phyloP scores from a whole-genome alignment of 2,113 vertebrate genomes.

The Neodontobutis hainanensis region DNA sequence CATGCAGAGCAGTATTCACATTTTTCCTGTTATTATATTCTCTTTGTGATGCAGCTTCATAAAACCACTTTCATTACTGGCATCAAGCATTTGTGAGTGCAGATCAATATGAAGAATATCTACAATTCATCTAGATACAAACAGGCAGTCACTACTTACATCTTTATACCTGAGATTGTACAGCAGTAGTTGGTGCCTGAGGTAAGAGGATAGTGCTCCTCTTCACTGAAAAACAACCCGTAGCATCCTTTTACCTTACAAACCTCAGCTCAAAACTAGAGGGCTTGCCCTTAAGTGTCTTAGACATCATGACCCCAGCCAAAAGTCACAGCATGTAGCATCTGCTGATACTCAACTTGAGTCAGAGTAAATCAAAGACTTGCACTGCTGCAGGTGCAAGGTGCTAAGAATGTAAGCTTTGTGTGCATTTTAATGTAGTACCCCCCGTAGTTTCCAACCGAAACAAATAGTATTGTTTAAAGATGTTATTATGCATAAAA shows the following conservation, averaged over 20 bases:
- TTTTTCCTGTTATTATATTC: constrained; percentile 9
- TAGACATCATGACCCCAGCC: constrained; percentile 9
- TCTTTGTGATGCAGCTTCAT: constrained; percentile 30
- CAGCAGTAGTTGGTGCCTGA: background rate
- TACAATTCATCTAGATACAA: constrained; percentile 17
- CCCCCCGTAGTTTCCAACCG: too few species aligned
- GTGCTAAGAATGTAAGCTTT: constrained; percentile 8
- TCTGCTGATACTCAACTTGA: constrained; percentile 13
- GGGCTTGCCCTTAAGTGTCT: constrained; percentile 8
- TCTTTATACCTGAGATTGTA: background rate
- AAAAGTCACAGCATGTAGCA: constrained; percentile 32
- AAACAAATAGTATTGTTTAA: background rate
- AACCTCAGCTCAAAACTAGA: constrained; percentile 8
- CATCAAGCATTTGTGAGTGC: constrained; percentile 20
- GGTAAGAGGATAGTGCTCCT: background rate
- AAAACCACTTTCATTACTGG: constrained; percentile 34
- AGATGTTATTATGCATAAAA: background rate
- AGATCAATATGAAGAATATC: constrained; percentile 41
- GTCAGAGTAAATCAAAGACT: constrained; percentile 6
- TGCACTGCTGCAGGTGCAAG: constrained; percentile 50
- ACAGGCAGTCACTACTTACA: constrained; percentile 9
- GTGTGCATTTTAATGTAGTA: too few species aligned
- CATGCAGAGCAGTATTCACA: background rate
- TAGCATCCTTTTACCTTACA: background rate
- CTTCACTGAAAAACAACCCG: background rate